These are phyloP conservation scores for Phortica magna DNA, from an alignment of 2,888 invertebrate genomes.

Conservation along the genomic window DNA sequence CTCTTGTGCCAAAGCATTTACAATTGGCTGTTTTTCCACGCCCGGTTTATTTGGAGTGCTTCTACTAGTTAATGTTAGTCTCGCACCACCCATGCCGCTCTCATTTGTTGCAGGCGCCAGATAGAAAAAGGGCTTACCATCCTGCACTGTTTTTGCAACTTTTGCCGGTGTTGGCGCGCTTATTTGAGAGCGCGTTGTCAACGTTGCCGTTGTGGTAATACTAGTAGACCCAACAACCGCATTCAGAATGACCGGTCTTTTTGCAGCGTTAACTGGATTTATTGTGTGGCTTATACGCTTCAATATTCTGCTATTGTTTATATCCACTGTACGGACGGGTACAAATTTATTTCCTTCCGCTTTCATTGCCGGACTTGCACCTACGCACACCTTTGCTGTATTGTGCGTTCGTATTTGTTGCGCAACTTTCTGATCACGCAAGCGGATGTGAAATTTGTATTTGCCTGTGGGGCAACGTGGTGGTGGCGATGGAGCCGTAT, in stretches of 20 bases:
- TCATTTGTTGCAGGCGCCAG: conserved; percentile 80
- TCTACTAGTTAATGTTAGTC: conserved; percentile 80
- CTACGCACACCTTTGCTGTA: conserved; percentile 73
- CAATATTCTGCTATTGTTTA: conserved; percentile 58
- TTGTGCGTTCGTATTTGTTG: conserved; percentile 68
- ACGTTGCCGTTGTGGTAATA: not conserved
- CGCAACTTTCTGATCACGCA: conserved; percentile 77
- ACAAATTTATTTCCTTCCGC: conserved; percentile 76
- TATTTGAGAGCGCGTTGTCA: conserved; percentile 58
- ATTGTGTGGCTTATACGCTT: conserved; percentile 68
- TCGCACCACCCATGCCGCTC: conserved; percentile 79
- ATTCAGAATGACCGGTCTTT: conserved; percentile 61
- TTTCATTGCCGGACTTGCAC: conserved; percentile 79
- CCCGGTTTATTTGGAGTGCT: conserved; percentile 47
- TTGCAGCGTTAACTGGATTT: conserved; percentile 66
- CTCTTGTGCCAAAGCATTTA: conserved; percentile 77
- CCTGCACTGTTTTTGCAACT: conserved; percentile 84
- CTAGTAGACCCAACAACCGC: conserved; percentile 25
- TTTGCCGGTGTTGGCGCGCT: conserved; percentile 67
- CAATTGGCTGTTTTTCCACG: conserved; percentile 55
- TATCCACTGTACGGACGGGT: conserved; percentile 65
- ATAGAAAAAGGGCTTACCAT: conserved; percentile 85
- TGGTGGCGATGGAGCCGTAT: conserved; percentile 80
- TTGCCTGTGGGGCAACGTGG: conserved; percentile 84
- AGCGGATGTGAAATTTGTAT: conserved; percentile 81